Evolutionary conservation across 2,797 vertebrate genomes (phyloP).

Genomic region (Acanthurus tractus): DNA sequence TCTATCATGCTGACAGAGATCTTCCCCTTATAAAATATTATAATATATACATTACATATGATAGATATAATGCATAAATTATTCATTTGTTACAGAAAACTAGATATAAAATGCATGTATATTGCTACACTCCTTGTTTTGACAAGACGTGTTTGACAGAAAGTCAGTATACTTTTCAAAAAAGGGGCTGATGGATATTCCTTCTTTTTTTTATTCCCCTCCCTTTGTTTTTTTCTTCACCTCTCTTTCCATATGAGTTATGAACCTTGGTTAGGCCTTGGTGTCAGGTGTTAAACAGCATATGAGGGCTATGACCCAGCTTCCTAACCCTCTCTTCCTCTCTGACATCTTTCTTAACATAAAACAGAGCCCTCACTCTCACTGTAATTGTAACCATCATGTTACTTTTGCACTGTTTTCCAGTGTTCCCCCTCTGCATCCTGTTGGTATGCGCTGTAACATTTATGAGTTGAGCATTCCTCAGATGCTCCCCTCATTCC

Average conservation of each 20-base stretch:
- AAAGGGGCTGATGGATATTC: neutral
- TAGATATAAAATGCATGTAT: no score
- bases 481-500: constrained; percentile 30
- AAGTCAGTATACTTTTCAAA: neutral
- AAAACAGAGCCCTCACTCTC: constrained; percentile 61
- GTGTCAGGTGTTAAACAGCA: constrained; percentile 81
- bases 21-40: no score
- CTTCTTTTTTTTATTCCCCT: neutral
- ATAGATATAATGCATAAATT: no score
- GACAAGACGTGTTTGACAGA: constrained; percentile 34
- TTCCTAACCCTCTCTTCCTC: constrained; percentile 68
- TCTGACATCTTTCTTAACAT: constrained; percentile 72
- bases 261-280: constrained; percentile 55
- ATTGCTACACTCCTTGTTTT: constrained; percentile 1
- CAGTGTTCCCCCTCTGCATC: constrained; percentile 35
- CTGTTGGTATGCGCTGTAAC: constrained; percentile 46
- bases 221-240: constrained; percentile 36
- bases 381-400: constrained; percentile 70
- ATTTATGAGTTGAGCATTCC: constrained; percentile 45
- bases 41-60: no score
- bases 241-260: constrained; percentile 55
- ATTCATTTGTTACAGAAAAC: no score
- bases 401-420: constrained; percentile 59
- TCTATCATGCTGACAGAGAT: no score
- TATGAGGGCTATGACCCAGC: constrained; percentile 69